Percentiles rank a stretch among this genome's conserved stretches.
Conservation (phyloP, 2,113 vertebrate genomes). For the Tautogolabrus adspersus region DNA sequence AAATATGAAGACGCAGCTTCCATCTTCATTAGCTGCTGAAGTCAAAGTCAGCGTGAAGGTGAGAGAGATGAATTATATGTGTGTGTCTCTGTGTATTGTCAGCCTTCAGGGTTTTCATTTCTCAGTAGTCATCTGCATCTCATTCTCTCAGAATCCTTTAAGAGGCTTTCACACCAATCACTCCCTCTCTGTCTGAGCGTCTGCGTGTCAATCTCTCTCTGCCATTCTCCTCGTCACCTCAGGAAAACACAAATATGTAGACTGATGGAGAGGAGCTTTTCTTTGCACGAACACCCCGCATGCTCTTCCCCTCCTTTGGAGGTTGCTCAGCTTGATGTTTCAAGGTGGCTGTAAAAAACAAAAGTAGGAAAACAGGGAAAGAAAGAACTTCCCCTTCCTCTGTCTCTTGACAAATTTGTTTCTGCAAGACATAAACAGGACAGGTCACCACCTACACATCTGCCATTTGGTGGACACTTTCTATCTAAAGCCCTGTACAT, state of each 20-base stretch:
- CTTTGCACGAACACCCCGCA: not conserved
- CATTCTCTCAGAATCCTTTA: conserved; percentile 56
- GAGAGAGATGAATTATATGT: conserved; percentile 52
- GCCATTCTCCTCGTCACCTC: conserved; percentile 23
- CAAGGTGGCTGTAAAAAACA: not conserved
- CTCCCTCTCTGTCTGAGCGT: conserved; percentile 20
- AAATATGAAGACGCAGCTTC: conserved; percentile 53
- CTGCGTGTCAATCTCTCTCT: conserved; percentile 25
- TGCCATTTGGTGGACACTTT: conserved; percentile 1
- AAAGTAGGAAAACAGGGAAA: not conserved
- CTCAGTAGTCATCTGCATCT: conserved; percentile 57
- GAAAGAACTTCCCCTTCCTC: not conserved
- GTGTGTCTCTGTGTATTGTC: conserved; percentile 17
- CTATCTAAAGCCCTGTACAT: not conserved
- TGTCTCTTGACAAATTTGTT: conserved; percentile 4
- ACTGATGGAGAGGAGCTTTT: conserved; percentile 21
- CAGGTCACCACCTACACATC: conserved; percentile 19
- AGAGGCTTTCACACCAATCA: conserved; percentile 63
- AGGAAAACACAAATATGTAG: conserved; percentile 28
- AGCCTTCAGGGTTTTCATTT: conserved; percentile 36
- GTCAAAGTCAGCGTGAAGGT: conserved; percentile 71
- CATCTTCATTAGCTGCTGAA: conserved; percentile 51
- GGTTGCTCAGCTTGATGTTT: not conserved
- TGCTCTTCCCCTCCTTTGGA: not conserved
- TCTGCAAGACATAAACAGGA: conserved; percentile 15